Conservation (phyloP, 2,888 invertebrate species). For the Diaprepes abbreviatus region DNA sequence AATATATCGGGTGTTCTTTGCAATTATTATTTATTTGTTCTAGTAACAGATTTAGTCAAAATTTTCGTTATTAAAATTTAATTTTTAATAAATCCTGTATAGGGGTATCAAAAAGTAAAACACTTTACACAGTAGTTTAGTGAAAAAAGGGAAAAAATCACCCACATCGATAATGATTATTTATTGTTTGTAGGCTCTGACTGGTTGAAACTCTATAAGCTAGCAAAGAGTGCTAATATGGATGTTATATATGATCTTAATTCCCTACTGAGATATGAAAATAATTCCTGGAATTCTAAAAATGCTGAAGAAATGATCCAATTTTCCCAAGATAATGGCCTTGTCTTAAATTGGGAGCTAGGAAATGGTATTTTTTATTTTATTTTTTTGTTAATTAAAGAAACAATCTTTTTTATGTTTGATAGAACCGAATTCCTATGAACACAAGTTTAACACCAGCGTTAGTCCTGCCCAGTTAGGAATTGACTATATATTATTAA, state of each 20-base stretch:
- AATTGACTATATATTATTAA: slow-evolving; percentile 73
- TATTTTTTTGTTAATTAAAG: background rate
- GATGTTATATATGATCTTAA: slow-evolving; percentile 81
- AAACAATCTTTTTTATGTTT: slow-evolving; percentile 15
- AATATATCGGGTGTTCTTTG: no score
- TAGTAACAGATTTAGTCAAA: no score
- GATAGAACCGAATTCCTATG: slow-evolving; percentile 79
- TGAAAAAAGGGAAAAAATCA: no score
- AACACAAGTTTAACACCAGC: slow-evolving; percentile 73
- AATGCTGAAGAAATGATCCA: slow-evolving; percentile 77
- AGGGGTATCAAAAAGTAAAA: no score
- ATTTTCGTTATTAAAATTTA: no score
- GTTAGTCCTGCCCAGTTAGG: slow-evolving; percentile 73
- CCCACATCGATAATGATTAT: no score
- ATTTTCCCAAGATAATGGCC: slow-evolving; percentile 72
- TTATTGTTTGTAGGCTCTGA: slow-evolving; percentile 68
- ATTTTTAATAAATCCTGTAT: no score
- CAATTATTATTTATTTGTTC: no score
- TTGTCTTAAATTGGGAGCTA: slow-evolving; percentile 76
- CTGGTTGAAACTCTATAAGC: slow-evolving; percentile 75
- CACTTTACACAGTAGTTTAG: background rate
- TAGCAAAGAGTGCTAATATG: slow-evolving; percentile 71
- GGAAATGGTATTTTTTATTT: slow-evolving; percentile 72
- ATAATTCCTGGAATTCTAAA: slow-evolving; percentile 74
- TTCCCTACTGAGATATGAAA: slow-evolving; percentile 72